Base-by-base conservation (phyloP, 1,140 invertebrate genomes). In the Olivierus martensii region DNA sequence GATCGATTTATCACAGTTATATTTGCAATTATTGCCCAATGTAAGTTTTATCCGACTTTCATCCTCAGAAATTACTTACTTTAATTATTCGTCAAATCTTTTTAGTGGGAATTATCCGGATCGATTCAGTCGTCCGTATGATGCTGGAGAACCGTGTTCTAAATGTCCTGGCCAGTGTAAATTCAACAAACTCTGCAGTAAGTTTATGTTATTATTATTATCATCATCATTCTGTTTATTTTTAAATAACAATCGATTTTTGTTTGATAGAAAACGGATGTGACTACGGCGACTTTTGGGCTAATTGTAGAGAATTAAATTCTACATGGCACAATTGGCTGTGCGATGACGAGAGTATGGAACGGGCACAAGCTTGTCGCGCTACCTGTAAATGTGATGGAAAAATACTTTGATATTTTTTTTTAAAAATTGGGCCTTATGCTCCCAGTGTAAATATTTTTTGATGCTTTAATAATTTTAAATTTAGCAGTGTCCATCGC, bases 261-360 rank as follows among this genome's bases (percentile, higher is more conserved):
- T 52, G 15, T 52, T 37, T 49, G 52, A 49, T 3, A 39, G 59
- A 77, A 18, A 87, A 87, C 71, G 64, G 76, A 0, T 87, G 84
- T 65, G 73, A 75, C 10, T 75, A 74, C 49, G 77, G 74, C 28
- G 82, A 86, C 64, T 67, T 76, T 14, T 86, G 77, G 77, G 75
- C 77, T 36, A 87, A 87, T 66, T 87, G 84, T 63, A 69, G 69
- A 38, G 73, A 82, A 46, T 69, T 86, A 11, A 66, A 75, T 46
- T 63, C 64, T 39, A 73, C 73, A 14, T 77, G 74, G 65, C 71
- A 73, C 1, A 60, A 65, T 10, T 82, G 80, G 80, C 67, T 83
- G 3, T 83, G 81, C 62, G 35, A 21, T 12, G 51, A 57, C n/a
- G 6, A 18, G 2, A 38, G 34, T 11, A 46, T 46, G 1, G 52